Evolutionary conservation across 2,797 vertebrate species (phyloP), one percentile per base, ranked within the genome.

Genomic region (Acanthis flammea): DNA sequence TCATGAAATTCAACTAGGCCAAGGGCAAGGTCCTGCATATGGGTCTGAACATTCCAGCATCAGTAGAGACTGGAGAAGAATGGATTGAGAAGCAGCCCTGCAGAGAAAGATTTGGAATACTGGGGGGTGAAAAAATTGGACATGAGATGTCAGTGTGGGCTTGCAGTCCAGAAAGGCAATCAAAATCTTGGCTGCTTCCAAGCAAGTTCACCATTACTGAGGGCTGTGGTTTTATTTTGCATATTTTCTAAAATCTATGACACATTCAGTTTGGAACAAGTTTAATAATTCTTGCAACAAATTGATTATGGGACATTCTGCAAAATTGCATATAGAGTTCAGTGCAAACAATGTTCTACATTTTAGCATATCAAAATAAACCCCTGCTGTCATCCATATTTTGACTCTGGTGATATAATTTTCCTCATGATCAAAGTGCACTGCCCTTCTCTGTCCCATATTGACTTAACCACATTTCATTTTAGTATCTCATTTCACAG

Each of bases 401-500:
- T 90, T 62, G 86, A 81, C 7, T 88, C 17, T 67, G 54, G 60
- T 41, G 8, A 72, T 72, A 88, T 41, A 78, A 84, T 79, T 75
- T 88, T 90, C 47, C 37, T n/a, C 19, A 57, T 41, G 45, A 71
- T 79, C 44, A 86, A 75, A 93, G 41, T 57, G 30, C 62, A 48
- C 44, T 93, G 47, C 35, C 66, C 50, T 95, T 92, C 44, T 85
- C 60, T 45, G 14, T 66, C 33, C 27, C 18, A 45, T 62, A 91
- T 42, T 90, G 76, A 80, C 61, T 68, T 88, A 39, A 53, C 5
- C 13, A 58, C 31, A 55, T 90, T 88, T 92, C 39, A 80, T 87
- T 86, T 88, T 60, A 81, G 27, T 44, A 86, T 65, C 60, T 87
- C 45, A 63, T 93, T 95, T 94, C 70, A 90, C n/a, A 94, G 37